Conservation (phyloP, 1,140 invertebrate genomes). For the Phortica variegata region DNA sequence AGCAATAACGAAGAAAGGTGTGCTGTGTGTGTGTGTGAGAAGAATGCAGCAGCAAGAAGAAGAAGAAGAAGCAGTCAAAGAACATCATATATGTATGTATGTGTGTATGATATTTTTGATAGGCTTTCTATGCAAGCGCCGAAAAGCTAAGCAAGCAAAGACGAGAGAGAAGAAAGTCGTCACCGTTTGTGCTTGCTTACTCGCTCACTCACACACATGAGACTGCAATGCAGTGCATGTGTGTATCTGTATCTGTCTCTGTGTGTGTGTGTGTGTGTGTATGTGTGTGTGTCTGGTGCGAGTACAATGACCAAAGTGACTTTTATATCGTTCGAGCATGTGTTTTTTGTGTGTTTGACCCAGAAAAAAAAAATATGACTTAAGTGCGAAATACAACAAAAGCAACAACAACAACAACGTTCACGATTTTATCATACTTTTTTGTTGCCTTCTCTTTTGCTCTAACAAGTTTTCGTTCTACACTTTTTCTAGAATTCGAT, state of each 20-base stretch:
- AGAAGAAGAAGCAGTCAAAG: not conserved
- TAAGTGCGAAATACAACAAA: not conserved
- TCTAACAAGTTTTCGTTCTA: not conserved
- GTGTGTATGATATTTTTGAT: not conserved
- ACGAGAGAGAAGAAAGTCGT: not conserved
- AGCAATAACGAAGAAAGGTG: too few species aligned
- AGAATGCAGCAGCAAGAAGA: too few species aligned
- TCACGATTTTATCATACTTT: not conserved
- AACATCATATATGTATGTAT: not conserved
- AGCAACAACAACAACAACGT: constrained; percentile 1
- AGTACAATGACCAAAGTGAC: too few species aligned
- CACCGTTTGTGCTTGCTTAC: not conserved
- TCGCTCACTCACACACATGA: not conserved
- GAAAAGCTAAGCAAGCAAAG: not conserved
- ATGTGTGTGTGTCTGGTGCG: not conserved
- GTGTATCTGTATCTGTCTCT: constrained; percentile 8
- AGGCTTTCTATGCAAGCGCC: not conserved
- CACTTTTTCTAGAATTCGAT: not conserved
- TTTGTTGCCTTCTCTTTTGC: not conserved
- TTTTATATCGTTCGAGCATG: too few species aligned
- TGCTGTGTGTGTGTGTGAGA: too few species aligned
- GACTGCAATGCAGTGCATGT: constrained; percentile 2
- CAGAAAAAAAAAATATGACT: constrained; percentile 22
- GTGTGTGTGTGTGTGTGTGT: constrained; percentile 1
- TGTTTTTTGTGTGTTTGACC: constrained; percentile 43